Percentiles rank a stretch among this genome's conserved stretches.
phyloP scores from a whole-genome alignment of 2,888 invertebrate species.

The Watsonalla binaria region DNA sequence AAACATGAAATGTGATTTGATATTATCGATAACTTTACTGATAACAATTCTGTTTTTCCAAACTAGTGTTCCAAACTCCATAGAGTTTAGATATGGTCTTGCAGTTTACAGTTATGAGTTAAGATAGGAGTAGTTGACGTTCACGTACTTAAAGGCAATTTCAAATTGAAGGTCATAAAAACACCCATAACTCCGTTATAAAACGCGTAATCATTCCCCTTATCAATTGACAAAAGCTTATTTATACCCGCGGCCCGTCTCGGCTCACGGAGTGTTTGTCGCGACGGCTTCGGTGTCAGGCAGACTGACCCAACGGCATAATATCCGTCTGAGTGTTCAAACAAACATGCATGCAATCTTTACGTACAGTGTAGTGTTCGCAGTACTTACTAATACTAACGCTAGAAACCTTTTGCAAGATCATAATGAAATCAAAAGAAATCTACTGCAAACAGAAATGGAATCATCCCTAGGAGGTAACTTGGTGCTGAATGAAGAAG shows the following conservation, averaged over 20 bases:
- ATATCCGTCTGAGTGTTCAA: conserved; percentile 1
- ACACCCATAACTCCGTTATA: background rate
- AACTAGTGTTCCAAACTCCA: too few relatives aligned
- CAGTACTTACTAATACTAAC: conserved; percentile 13
- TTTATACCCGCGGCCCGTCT: background rate
- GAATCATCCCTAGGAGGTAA: conserved; percentile 68
- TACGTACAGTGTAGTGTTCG: conserved; percentile 4
- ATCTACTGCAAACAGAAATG: conserved; percentile 59
- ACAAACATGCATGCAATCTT: conserved; percentile 9
- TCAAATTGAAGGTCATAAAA: background rate
- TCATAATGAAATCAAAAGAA: conserved; percentile 33
- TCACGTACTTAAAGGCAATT: background rate
- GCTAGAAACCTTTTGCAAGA: conserved; percentile 30
- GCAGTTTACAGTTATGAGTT: too few relatives aligned
- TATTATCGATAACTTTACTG: too few relatives aligned
- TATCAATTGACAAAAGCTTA: background rate
- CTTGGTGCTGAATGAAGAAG: conserved; percentile 62
- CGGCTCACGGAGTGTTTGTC: background rate
- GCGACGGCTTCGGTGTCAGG: conserved; percentile 7
- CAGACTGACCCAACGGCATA: conserved; percentile 3
- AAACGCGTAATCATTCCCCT: background rate
- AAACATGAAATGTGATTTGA: too few relatives aligned
- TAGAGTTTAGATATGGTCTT: too few relatives aligned
- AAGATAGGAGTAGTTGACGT: too few relatives aligned
- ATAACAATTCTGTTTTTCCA: too few relatives aligned